Evolutionary conservation across 2,888 invertebrate species (phyloP).

Genomic region (Drosophila algonquin): DNA sequence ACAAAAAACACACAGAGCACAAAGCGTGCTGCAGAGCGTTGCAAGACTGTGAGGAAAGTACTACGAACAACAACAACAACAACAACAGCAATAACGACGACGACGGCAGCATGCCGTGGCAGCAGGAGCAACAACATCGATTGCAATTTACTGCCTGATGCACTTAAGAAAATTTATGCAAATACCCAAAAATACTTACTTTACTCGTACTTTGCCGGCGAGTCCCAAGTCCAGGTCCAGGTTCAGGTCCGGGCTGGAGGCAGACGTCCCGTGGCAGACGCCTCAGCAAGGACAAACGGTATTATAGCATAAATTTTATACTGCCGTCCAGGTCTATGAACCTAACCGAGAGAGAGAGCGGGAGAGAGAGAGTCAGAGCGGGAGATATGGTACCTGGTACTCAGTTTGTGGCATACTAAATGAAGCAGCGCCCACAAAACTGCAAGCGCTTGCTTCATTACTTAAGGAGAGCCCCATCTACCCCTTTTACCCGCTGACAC

Average conservation of each 20-base stretch:
- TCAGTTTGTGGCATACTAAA: constrained; percentile 69
- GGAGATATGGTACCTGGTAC: constrained; percentile 40
- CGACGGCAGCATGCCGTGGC: constrained; percentile 24
- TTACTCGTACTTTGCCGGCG: constrained; percentile 53
- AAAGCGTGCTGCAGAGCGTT: constrained; percentile 61
- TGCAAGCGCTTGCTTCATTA: constrained; percentile 75
- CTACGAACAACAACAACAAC: constrained; percentile 52
- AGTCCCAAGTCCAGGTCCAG: neutral
- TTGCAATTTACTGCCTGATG: constrained; percentile 82
- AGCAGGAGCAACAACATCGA: constrained; percentile 71
- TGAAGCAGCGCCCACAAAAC: constrained; percentile 80
- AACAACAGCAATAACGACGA: constrained; percentile 49
- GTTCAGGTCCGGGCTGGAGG: constrained; percentile 18
- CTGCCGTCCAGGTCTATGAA: constrained; percentile 77
- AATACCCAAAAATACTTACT: constrained; percentile 82
- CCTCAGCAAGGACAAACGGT: constrained; percentile 74
- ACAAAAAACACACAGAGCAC: constrained; percentile 40
- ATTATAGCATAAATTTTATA: constrained; percentile 79
- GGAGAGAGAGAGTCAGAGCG: neutral
- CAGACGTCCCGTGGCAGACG: constrained; percentile 41
- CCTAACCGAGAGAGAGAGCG: constrained; percentile 21
- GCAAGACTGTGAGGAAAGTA: constrained; percentile 33
- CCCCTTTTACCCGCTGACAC: constrained; percentile 1
- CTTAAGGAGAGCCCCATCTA: constrained; percentile 46
- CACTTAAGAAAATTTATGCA: constrained; percentile 83